Evolutionary conservation across 2,888 invertebrate species (phyloP).

Genomic region (Plemyria rubiginata): DNA sequence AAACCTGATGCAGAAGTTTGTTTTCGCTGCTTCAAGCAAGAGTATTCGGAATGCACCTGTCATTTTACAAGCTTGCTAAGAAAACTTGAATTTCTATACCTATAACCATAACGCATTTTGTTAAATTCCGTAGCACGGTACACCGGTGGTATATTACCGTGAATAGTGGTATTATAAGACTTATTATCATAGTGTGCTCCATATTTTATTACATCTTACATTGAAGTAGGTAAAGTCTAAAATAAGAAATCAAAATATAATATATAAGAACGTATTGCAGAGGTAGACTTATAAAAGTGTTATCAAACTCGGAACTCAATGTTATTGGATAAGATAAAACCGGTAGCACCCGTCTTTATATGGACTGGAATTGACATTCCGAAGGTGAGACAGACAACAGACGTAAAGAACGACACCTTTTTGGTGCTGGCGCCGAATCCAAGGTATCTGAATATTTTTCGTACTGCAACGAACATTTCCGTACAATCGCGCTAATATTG

Average conservation of each 20-base stretch:
- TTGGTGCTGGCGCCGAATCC: conserved; percentile 13
- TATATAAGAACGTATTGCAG: conserved; percentile 15
- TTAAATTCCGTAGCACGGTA: no score
- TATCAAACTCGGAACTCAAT: conserved; percentile 29
- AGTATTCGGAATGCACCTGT: background rate
- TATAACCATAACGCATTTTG: no score
- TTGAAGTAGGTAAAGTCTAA: no score
- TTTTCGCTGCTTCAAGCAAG: background rate
- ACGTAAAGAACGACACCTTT: conserved; percentile 21
- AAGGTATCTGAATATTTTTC: no score
- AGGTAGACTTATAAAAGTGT: conserved; percentile 28
- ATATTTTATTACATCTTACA: no score
- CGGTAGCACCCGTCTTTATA: conserved; percentile 20
- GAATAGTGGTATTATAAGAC: no score
- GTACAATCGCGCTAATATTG: background rate
- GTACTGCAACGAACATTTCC: no score
- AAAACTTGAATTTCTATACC: no score
- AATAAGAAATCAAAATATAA: conserved; percentile 24
- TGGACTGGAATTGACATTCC: conserved; percentile 23
- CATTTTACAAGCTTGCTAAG: background rate
- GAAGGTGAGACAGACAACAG: conserved; percentile 26
- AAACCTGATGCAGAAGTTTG: background rate
- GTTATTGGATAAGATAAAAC: conserved; percentile 35
- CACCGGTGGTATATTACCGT: no score
- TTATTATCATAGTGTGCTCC: no score